Conservation (phyloP, 2,888 invertebrate species). For the Lottia scabra region DNA sequence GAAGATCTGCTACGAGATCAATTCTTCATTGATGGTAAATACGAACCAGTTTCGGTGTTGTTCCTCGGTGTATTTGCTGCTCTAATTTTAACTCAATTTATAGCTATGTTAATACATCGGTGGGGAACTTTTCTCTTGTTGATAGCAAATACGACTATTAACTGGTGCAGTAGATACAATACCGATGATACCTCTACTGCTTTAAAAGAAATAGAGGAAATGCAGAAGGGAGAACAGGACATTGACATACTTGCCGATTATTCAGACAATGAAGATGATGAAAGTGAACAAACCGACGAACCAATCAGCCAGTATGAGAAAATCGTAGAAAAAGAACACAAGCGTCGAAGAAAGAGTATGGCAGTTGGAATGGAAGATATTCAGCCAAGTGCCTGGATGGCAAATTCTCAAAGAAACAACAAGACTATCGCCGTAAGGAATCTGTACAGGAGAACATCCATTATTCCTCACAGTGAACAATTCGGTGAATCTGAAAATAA, state of each 20-base stretch:
- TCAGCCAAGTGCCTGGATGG: neutral
- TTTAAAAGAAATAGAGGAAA: neutral
- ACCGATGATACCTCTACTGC: slow-evolving; percentile 16
- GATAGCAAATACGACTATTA: slow-evolving; percentile 83
- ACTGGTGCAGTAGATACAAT: slow-evolving; percentile 18
- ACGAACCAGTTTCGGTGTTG: slow-evolving; percentile 79
- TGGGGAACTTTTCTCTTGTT: slow-evolving; percentile 97
- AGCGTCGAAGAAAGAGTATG: neutral
- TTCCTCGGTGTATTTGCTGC: slow-evolving; percentile 97
- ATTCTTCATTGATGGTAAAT: slow-evolving; percentile 50
- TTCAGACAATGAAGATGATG: neutral
- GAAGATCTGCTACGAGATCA: slow-evolving; percentile 76
- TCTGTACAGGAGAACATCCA: neutral
- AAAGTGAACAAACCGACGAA: neutral
- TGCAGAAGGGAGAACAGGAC: neutral
- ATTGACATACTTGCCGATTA: no score
- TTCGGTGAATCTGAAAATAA: no score
- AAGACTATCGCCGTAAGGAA: neutral
- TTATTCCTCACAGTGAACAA: neutral
- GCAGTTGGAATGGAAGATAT: neutral
- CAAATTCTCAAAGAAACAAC: neutral
- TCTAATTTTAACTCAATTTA: slow-evolving; percentile 94
- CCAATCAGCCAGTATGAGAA: neutral
- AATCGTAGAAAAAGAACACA: neutral
- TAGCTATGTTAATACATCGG: slow-evolving; percentile 98